These are phyloP conservation scores for Phrynosoma blainvillii DNA, from an alignment of 2,113 vertebrate genomes.

Conservation along the genomic window DNA sequence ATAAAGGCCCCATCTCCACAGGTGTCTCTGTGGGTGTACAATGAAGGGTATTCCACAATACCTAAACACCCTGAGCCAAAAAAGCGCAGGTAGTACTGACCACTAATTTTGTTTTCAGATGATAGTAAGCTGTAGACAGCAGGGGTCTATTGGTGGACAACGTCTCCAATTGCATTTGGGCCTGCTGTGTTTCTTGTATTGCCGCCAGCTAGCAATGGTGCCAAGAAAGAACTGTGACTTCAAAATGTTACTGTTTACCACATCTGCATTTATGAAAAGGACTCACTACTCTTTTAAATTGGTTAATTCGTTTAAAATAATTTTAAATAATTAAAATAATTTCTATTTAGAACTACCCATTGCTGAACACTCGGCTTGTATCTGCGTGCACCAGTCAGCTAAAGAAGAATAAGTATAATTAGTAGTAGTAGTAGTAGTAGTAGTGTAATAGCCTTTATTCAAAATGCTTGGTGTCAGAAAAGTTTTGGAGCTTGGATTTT, in stretches of 20 bases:
- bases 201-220: not conserved
- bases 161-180: constrained; percentile 35
- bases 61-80: too few species aligned
- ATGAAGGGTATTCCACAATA: too few species aligned
- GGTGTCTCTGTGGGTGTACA: too few species aligned
- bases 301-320: not conserved
- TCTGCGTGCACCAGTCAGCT: not conserved
- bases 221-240: not conserved
- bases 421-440: too few species aligned
- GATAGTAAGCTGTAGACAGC: constrained; percentile 30
- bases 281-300: not conserved
- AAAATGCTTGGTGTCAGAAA: too few species aligned
- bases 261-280: not conserved
- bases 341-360: not conserved
- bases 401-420: not conserved
- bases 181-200: not conserved
- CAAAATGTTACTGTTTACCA: not conserved
- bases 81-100: too few species aligned
- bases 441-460: too few species aligned
- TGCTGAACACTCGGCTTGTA: not conserved
- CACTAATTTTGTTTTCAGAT: not conserved
- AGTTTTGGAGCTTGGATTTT: too few species aligned
- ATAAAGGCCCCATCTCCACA: too few species aligned
- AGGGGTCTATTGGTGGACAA: not conserved
- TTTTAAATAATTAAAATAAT: not conserved